These are phyloP conservation scores for Trachelipus rathkii DNA, from an alignment of 1,140 invertebrate species.

Conservation along the genomic window DNA sequence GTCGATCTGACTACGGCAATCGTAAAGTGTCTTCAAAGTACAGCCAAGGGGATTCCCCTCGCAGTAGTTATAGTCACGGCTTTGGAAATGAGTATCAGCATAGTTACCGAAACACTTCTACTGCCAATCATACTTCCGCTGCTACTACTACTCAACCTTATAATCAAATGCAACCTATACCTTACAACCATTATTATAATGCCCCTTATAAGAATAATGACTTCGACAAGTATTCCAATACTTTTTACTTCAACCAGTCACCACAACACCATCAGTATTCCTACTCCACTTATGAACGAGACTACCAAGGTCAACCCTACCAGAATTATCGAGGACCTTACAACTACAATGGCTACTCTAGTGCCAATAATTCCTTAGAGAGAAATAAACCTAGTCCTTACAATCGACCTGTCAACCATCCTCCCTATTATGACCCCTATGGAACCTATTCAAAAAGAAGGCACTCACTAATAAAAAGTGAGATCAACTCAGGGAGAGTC, in stretches of 20 bases:
- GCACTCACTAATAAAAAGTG: too few relatives aligned
- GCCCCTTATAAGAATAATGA: background rate
- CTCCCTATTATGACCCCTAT: background rate
- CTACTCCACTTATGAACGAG: background rate
- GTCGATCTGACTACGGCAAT: background rate
- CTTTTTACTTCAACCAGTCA: background rate
- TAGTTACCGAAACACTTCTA: background rate
- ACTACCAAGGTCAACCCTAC: background rate
- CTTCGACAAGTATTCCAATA: background rate
- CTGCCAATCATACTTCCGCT: background rate
- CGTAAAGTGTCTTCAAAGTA: background rate
- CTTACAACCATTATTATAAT: background rate
- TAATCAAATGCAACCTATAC: background rate
- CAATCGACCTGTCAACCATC: background rate
- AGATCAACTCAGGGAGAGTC: too few relatives aligned
- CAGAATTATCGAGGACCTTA: background rate
- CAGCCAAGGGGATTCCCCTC: background rate
- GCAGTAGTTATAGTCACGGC: background rate
- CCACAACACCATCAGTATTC: background rate
- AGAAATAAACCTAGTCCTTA: background rate
- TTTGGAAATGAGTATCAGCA: background rate
- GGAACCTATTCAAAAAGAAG: background rate
- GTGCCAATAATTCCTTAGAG: background rate
- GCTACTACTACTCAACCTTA: background rate
- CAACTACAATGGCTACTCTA: background rate